Base-by-base conservation (phyloP, 2,888 invertebrate genomes). In the Athalia cordata region DNA sequence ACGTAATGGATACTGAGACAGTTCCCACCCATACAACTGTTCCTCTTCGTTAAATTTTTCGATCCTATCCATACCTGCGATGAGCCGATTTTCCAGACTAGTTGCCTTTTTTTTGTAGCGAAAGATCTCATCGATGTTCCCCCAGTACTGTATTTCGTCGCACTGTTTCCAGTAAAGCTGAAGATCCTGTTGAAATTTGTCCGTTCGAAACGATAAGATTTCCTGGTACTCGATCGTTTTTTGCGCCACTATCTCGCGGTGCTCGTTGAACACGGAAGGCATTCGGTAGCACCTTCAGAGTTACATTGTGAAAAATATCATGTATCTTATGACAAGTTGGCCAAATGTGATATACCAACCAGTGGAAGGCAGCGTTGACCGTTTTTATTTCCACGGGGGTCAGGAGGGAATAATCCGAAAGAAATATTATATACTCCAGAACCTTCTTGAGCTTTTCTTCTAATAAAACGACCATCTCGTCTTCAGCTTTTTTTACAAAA, bases 31-130 rank as follows among this genome's bases (percentile, higher is more conserved):
- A 87, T 95, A 98, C 15, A 97, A 93, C 50, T 93, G 91, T 88
- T 99, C 99, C 89, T 99, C 98, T 87, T 95, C 95, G 88, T 99
- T 99, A 85, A 99, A 97, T 79, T 94, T 93, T 85, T 97, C 96
- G 81, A 98, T 97, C 80, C 93, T 94, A 66, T 93, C 93, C 90
- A 97, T 93, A 4, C 97, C 98, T 4, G 91, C 89, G 66, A 94
- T 91, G 80, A 97, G 74, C 43, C 89, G 87, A 77, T 93, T 93
- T 88, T 98, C 96, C 55, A 99, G 91, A 66, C 93, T 92, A n/a
- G 93, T 93, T 0, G 98, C 96, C 82, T 96, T 95, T 72, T 94
- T 93, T 72, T 96, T 94, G 87, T 99, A 98, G 86, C 95, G 95
- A 9, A 94, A 92, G 77, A 99, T 92, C 79, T 97, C 95, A 3